These are phyloP conservation scores for Ligdia adustata DNA, from an alignment of 2,888 invertebrate species.

Conservation along the genomic window DNA sequence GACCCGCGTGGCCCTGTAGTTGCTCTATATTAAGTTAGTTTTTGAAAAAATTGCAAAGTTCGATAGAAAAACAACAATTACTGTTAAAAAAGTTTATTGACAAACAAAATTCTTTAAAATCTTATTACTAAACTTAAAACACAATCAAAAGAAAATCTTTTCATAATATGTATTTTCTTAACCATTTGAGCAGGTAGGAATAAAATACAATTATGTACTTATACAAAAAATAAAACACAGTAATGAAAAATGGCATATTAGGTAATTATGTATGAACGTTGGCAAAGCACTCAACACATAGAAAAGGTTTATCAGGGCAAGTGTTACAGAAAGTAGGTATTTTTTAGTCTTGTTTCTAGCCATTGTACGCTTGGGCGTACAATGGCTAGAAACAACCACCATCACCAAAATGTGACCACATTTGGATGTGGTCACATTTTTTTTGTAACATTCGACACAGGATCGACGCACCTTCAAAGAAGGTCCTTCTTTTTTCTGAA, in stretches of 20 bases:
- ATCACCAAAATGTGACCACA: too few relatives aligned
- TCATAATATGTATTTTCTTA: neutral
- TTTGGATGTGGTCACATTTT: constrained; percentile 35
- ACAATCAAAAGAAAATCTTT: neutral
- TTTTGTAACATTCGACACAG: constrained; percentile 36
- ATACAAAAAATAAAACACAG: neutral
- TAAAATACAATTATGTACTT: neutral
- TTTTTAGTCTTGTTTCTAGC: constrained; percentile 43
- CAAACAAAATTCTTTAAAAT: too few relatives aligned
- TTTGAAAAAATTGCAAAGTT: too few relatives aligned
- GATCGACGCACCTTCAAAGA: constrained; percentile 29
- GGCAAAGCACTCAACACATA: constrained; percentile 9
- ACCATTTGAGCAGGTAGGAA: neutral
- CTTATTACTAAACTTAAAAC: neutral
- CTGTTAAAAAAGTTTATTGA: too few relatives aligned
- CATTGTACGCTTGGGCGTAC: constrained; percentile 27
- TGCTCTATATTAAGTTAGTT: neutral
- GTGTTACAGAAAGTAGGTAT: constrained; percentile 36
- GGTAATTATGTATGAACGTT: constrained; percentile 9
- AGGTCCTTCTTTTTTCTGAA: constrained; percentile 9
- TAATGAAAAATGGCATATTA: constrained; percentile 3
- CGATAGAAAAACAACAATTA: too few relatives aligned
- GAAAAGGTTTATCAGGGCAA: constrained; percentile 15
- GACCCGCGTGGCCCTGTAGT: constrained; percentile 35
- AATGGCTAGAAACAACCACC: constrained; percentile 41